Evolutionary conservation across 2,113 vertebrate species (phyloP), one percentile per base, ranked within the genome.

Genomic region (Pogona vitticeps): DNA sequence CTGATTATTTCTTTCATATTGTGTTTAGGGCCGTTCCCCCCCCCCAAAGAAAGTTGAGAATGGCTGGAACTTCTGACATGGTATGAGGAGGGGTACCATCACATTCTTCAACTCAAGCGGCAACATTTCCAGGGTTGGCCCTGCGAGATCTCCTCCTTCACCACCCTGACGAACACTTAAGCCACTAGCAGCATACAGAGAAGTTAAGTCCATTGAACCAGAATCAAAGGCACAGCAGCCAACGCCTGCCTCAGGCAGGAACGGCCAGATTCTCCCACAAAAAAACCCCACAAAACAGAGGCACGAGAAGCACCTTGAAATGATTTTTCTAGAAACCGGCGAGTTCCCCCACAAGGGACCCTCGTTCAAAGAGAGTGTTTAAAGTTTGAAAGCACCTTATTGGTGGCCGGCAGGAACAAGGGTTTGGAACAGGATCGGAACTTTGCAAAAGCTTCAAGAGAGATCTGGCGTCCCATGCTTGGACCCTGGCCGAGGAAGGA

Each of bases 231-330:
- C 3, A 10, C 26, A 42, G 63, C 20, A 52, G 10, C 15, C 40
- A 58, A 70, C 1, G 31, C 28, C 71, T 86, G 36, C 7, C 28
- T 36, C 59, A 6, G 71, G 72, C 73, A 87, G 1, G 2, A 56
- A 21, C 86, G n/a, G 10, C 26, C 36, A 31, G n/a, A 40, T 36
- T 23, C 33, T 84, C 33, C 58, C n/a, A 26, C 1, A 70, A 28
- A 26, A 63, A 67, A 15, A n/a, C 82, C 76, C 88, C 46, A 65
- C 5, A 70, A 68, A 8, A 75, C 26, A 40, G 23, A 14, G 14
- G 8, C 21, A 65, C 8, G 72, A 75, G 75, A 36, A 71, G 72
- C 65, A 52, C 75, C 70, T 87, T 76, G 59, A 76, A 86, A 80
- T 3, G 5, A 14, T 79, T 83, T 76, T 63, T 79, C 38, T n/a